Conservation (phyloP, 2,797 vertebrate species). For the Cetoscarus ocellatus region DNA sequence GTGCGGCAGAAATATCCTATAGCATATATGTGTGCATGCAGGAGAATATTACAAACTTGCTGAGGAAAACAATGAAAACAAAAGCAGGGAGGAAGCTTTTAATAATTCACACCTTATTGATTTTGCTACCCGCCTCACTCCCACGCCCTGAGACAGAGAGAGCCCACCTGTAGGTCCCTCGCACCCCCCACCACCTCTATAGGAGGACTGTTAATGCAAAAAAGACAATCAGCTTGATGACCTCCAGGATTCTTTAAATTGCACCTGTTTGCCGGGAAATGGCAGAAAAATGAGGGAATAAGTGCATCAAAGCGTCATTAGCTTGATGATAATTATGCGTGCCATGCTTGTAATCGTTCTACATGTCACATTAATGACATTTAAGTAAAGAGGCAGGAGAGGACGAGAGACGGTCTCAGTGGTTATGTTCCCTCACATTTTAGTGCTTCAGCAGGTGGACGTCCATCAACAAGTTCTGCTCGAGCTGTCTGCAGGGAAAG, state of each 20-base stretch:
- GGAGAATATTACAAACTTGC: conserved; percentile 62
- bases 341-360: conserved; percentile 30
- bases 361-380: conserved; percentile 10
- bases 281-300: conserved; percentile 21
- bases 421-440: neutral
- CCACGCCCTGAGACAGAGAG: conserved; percentile 57
- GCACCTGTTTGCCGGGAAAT: conserved; percentile 27
- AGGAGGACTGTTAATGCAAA: conserved; percentile 18
- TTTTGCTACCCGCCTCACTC: conserved; percentile 79
- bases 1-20: neutral
- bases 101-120: conserved; percentile 94
- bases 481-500: neutral
- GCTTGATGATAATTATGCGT: conserved; percentile 52
- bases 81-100: conserved; percentile 79
- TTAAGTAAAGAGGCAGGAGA: conserved; percentile 1
- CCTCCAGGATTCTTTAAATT: conserved; percentile 38
- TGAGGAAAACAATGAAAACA: conserved; percentile 79
- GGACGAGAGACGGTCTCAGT: neutral
- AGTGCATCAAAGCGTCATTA: conserved; percentile 39
- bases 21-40: neutral
- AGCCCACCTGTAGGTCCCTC: conserved; percentile 70
- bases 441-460: neutral
- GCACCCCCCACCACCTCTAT: conserved; percentile 7
- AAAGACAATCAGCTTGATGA: conserved; percentile 58
- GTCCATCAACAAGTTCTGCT: neutral